Conservation (phyloP, 1,140 invertebrate species). For the Scaptodrosophila lebanonensis region DNA sequence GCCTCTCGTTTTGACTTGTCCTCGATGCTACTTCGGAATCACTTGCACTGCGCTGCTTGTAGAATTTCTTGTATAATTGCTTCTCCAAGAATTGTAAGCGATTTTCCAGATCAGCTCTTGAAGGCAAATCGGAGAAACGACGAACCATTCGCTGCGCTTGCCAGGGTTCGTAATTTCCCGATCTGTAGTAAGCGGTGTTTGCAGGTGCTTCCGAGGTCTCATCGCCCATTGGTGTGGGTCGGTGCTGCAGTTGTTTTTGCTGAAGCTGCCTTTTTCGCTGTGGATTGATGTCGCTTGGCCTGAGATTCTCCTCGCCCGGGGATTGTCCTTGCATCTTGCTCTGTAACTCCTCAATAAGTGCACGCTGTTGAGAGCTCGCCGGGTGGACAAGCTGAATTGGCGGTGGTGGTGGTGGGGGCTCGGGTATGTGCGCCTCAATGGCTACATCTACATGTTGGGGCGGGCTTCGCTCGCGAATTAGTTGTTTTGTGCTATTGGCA, state of each 20-base stretch:
- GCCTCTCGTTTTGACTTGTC: slow-evolving; percentile 39
- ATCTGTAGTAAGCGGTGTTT: slow-evolving; percentile 71
- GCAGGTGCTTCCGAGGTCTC: slow-evolving; percentile 76
- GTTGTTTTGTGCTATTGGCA: neutral
- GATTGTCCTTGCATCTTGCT: slow-evolving; percentile 53
- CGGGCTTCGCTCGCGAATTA: slow-evolving; percentile 11
- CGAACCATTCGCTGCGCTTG: slow-evolving; percentile 63
- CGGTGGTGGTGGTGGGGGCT: slow-evolving; percentile 36
- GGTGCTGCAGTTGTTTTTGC: slow-evolving; percentile 36
- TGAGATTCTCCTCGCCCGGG: slow-evolving; percentile 61
- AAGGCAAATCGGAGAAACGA: slow-evolving; percentile 76
- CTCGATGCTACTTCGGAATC: slow-evolving; percentile 76
- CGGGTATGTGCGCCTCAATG: slow-evolving; percentile 56
- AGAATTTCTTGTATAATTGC: slow-evolving; percentile 71
- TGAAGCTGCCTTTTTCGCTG: slow-evolving; percentile 28
- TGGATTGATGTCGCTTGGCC: slow-evolving; percentile 64
- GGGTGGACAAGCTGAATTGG: slow-evolving; percentile 16
- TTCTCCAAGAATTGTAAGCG: slow-evolving; percentile 72
- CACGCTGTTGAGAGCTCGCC: slow-evolving; percentile 42
- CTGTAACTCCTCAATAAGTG: slow-evolving; percentile 65
- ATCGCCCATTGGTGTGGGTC: slow-evolving; percentile 66
- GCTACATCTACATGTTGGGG: slow-evolving; percentile 45
- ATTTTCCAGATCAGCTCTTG: slow-evolving; percentile 74
- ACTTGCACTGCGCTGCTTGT: slow-evolving; percentile 77
- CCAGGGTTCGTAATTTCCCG: slow-evolving; percentile 67